These are phyloP conservation scores for Sylvilagus bachmani DNA, from an alignment of 2,113 vertebrate genomes.

Conservation along the genomic window DNA sequence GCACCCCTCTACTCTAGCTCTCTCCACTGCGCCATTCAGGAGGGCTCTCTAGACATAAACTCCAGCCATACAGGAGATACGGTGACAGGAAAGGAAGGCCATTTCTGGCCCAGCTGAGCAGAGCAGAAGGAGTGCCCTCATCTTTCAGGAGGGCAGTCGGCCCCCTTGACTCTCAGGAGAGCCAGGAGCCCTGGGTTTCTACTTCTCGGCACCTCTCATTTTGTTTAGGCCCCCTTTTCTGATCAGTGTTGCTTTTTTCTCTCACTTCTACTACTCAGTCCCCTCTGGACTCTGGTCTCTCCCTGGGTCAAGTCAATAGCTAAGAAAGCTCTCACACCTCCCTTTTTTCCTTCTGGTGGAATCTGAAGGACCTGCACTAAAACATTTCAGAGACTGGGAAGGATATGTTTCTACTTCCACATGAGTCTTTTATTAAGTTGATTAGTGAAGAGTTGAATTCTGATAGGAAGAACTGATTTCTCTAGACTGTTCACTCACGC, in stretches of 20 bases:
- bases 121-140: neutral
- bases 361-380: neutral
- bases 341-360: neutral
- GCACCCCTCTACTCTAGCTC: neutral
- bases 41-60: neutral
- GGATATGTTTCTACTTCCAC: neutral
- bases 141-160: too few relatives aligned
- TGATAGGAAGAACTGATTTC: neutral
- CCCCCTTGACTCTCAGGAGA: neutral
- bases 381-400: neutral
- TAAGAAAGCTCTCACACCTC: neutral
- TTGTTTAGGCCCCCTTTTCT: neutral
- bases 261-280: neutral
- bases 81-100: neutral
- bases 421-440: neutral
- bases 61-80: neutral
- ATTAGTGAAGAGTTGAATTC: neutral
- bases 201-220: neutral
- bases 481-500: neutral
- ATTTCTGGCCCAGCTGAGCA: neutral
- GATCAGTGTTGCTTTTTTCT: neutral
- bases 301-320: neutral
- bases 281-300: neutral
- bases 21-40: neutral
- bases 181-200: neutral